Conservation (phyloP, 2,797 vertebrate genomes). For the Xerus rutilus region DNA sequence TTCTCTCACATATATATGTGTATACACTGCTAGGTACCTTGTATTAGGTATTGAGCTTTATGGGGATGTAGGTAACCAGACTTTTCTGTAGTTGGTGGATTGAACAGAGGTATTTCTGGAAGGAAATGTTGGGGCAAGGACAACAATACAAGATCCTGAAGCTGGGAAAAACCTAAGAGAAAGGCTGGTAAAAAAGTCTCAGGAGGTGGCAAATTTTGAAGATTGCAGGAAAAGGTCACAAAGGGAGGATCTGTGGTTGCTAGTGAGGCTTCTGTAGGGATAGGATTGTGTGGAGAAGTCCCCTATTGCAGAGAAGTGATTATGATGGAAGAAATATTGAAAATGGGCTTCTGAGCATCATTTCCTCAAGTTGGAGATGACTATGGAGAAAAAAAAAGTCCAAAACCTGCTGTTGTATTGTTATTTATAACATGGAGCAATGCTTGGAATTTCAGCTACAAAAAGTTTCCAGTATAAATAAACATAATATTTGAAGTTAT, state of each 20-base stretch:
- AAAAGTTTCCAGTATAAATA: slow-evolving; percentile 41
- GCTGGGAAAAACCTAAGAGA: not conserved
- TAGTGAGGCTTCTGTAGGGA: not conserved
- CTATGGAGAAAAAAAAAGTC: not conserved
- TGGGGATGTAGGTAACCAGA: not conserved
- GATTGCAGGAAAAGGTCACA: not conserved
- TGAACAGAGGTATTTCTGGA: not conserved
- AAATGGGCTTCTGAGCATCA: not conserved
- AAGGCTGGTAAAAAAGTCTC: not conserved
- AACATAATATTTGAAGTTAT: not conserved
- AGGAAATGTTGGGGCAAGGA: not conserved
- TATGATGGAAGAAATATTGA: not conserved
- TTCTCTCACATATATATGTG: not conserved
- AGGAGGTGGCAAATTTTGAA: not conserved
- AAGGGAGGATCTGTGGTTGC: not conserved
- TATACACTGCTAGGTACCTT: not conserved
- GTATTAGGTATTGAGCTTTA: not conserved
- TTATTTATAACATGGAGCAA: not conserved
- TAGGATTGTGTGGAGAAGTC: not conserved
- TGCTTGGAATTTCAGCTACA: slow-evolving; percentile 19
- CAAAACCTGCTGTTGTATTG: not conserved
- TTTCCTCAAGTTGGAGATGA: not conserved
- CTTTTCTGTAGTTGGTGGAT: not conserved
- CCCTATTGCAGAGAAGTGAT: not conserved
- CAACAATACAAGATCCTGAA: not conserved